Evolutionary conservation across 2,888 invertebrate species (phyloP), one percentile per base, ranked within the genome.

Genomic region (Smittia sp.): DNA sequence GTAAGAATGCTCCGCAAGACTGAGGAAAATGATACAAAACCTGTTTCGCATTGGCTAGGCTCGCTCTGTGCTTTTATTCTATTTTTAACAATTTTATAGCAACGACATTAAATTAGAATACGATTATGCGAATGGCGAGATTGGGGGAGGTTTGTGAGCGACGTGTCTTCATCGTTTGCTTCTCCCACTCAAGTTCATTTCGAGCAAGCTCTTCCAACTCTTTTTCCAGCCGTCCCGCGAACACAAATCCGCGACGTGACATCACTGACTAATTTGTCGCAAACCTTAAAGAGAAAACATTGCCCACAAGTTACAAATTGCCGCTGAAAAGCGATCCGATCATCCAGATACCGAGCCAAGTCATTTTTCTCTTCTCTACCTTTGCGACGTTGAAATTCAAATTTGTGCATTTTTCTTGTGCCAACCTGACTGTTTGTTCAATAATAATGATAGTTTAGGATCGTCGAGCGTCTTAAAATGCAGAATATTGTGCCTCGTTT

Each of bases 21-120:
- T 15, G 46, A 46, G 46, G n/a, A 11, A 46, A 58, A 58, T n/a
- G 22, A 58, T 58, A 18, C 18, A 9, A 58, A 58, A 58, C 58
- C 58, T 58, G 58, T 58, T 58, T 58, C 18, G 22, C 18, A 58
- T 22, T 58, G 18, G 22, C 20, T 22, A 22, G 18, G 4, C 22
- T 58, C 58, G 18, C 58, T 22, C 13, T 22, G 7, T 13, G 58
- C 58, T 58, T 46, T 58, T 58, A 58, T 58, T 58, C 58, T 58
- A 58, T 58, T 58, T 58, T 58, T 22, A 58, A 63, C 63, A 25
- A 1, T 63, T 63, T 63, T 46, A 46, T 46, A 46, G 22, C 58
- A 58, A 22, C 58, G 63, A 63, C 63, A 63, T 63, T 63, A n/a
- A 25, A 63, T 63, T 27, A 63, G 63, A 63, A 63, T 63, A n/a